Percentiles rank a stretch among this genome's conserved stretches.
Conservation (phyloP, 2,797 vertebrate genomes). For the Adrianichthys oophorus region DNA sequence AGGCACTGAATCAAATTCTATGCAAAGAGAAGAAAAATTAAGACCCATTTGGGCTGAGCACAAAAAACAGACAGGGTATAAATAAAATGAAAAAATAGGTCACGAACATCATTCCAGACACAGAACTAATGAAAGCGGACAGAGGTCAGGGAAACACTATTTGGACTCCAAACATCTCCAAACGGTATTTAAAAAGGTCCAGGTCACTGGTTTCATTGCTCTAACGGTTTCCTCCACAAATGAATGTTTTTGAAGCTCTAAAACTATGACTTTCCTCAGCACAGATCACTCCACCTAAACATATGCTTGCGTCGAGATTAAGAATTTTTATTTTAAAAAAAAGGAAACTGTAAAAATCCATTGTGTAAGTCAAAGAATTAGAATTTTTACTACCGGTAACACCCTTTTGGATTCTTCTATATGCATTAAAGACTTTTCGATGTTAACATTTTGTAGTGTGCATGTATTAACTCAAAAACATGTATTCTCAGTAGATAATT, state of each 20-base stretch:
- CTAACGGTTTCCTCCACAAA: neutral
- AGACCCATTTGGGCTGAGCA: slow-evolving; percentile 2
- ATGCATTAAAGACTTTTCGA: no score
- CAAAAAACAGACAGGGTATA: slow-evolving; percentile 11
- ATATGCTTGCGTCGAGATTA: neutral
- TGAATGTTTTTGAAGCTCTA: neutral
- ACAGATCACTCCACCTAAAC: neutral
- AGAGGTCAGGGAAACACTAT: slow-evolving; percentile 31
- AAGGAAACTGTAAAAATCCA: neutral
- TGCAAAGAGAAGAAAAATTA: slow-evolving; percentile 7
- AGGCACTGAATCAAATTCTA: neutral
- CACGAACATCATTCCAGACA: slow-evolving; percentile 13
- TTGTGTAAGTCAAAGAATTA: no score
- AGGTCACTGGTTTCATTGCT: slow-evolving; percentile 4
- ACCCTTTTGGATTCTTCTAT: no score
- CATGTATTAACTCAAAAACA: no score
- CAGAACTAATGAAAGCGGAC: slow-evolving; percentile 27
- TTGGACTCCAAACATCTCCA: slow-evolving; percentile 14
- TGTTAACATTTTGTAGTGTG: no score
- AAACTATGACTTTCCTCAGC: neutral
- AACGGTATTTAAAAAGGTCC: slow-evolving; percentile 8
- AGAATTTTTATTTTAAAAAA: no score
- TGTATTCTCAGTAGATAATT: no score
- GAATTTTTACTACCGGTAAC: no score
- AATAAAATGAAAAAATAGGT: slow-evolving; percentile 19